These are phyloP conservation scores for Temnothorax ravouxi DNA, from an alignment of 2,888 invertebrate species.

Conservation along the genomic window DNA sequence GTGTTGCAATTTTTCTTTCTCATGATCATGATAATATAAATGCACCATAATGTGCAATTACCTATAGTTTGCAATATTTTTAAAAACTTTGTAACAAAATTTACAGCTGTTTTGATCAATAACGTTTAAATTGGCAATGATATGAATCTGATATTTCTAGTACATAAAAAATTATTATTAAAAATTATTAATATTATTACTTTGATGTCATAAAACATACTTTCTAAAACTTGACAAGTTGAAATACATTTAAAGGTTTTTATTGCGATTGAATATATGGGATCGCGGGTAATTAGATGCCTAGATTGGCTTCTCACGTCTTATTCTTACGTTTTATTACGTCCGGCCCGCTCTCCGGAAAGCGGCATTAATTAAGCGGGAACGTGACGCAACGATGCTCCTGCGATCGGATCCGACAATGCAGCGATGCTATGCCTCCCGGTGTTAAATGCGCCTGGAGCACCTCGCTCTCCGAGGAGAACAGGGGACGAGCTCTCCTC, in stretches of 20 bases:
- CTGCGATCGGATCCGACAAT: slow-evolving; percentile 64
- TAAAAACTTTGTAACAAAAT: not conserved
- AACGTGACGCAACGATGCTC: slow-evolving; percentile 60
- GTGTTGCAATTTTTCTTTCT: not conserved
- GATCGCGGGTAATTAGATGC: slow-evolving; percentile 1
- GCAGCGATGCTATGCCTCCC: slow-evolving; percentile 69
- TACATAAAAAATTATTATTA: not conserved
- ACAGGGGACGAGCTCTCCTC: slow-evolving; percentile 54
- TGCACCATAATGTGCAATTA: slow-evolving; percentile 5
- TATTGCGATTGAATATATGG: not conserved
- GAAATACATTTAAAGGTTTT: not conserved
- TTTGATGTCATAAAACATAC: not conserved
- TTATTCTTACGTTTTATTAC: slow-evolving; percentile 33
- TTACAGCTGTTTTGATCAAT: not conserved
- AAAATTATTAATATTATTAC: too few relatives aligned
- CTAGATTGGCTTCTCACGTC: not conserved
- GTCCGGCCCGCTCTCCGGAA: slow-evolving; percentile 36
- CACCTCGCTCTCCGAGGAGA: slow-evolving; percentile 57
- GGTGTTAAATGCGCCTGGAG: slow-evolving; percentile 75
- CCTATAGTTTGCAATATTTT: not conserved
- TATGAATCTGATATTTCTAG: not conserved
- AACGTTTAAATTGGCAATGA: not conserved
- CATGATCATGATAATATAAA: slow-evolving; percentile 9
- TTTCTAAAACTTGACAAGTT: not conserved
- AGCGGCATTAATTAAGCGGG: slow-evolving; percentile 70